Conservation (phyloP, 2,113 vertebrate genomes). For the Puntigrus tetrazona region DNA sequence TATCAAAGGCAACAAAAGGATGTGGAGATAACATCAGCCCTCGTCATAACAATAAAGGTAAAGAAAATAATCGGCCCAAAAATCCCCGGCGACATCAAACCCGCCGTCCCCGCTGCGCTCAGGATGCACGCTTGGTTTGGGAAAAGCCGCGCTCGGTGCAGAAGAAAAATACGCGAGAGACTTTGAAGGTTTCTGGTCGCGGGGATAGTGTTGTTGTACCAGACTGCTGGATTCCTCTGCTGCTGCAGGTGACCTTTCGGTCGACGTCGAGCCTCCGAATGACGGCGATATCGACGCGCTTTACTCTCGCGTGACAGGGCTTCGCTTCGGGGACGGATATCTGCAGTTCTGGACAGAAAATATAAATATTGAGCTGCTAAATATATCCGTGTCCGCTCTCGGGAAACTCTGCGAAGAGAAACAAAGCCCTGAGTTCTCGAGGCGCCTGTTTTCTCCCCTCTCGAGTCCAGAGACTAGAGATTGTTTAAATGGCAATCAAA, state of each 20-base stretch:
- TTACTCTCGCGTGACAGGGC: constrained; percentile 55
- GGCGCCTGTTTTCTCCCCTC: constrained; percentile 40
- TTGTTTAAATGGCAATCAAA: constrained; percentile 40
- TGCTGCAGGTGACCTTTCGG: constrained; percentile 40
- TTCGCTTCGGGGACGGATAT: constrained; percentile 66
- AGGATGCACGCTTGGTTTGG: constrained; percentile 79
- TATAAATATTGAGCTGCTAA: constrained; percentile 65
- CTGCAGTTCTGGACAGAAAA: constrained; percentile 67
- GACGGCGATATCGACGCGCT: not conserved
- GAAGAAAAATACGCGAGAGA: constrained; percentile 47
- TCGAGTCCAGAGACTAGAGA: not conserved
- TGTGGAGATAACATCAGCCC: constrained; percentile 59
- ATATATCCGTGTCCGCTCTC: constrained; percentile 61
- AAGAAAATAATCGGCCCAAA: constrained; percentile 60
- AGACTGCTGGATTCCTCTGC: constrained; percentile 25
- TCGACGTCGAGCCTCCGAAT: not conserved
- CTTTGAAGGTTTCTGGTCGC: constrained; percentile 46
- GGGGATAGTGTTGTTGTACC: constrained; percentile 35
- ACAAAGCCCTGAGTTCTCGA: constrained; percentile 40
- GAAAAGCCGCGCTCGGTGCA: constrained; percentile 70
- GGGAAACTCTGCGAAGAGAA: constrained; percentile 45
- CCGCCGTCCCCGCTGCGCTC: constrained; percentile 71
- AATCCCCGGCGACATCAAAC: constrained; percentile 80
- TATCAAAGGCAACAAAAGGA: constrained; percentile 52
- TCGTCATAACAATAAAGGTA: constrained; percentile 61